Conservation (phyloP, 2,113 vertebrate genomes). For the Zapus hudsonius region DNA sequence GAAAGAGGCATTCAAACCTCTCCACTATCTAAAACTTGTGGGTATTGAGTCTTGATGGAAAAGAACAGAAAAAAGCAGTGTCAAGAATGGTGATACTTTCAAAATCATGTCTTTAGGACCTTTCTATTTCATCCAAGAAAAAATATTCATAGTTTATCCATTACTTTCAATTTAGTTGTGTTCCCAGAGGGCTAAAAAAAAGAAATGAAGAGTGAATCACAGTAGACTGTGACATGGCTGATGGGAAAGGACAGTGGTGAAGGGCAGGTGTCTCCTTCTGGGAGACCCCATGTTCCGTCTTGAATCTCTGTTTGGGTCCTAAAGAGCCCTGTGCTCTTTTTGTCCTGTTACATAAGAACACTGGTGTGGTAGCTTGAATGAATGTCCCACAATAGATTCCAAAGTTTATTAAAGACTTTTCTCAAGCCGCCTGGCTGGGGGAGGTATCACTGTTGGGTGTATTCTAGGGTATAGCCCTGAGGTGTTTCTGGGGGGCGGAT, state of each 20-base stretch:
- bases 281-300: not conserved
- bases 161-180: slow-evolving; percentile 7
- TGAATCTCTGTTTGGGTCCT: not conserved
- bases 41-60: slow-evolving; percentile 30
- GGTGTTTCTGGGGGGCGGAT: too few relatives aligned
- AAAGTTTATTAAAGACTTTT: too few relatives aligned
- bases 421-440: too few relatives aligned
- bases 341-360: not conserved
- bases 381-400: too few relatives aligned
- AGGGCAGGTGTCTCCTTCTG: not conserved
- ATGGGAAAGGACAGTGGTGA: too few relatives aligned
- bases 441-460: too few relatives aligned
- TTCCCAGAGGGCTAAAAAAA: not conserved
- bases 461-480: too few relatives aligned
- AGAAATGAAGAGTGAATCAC: not conserved
- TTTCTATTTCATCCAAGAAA: slow-evolving; percentile 40
- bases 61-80: not conserved
- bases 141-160: slow-evolving; percentile 41
- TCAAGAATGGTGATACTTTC: not conserved
- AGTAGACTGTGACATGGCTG: not conserved
- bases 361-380: too few relatives aligned
- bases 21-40: slow-evolving; percentile 24
- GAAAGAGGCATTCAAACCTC: slow-evolving; percentile 16
- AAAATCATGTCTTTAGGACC: not conserved
- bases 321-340: not conserved